phyloP scores from a whole-genome alignment of 2,888 invertebrate genomes.

The Elmis aenea region DNA sequence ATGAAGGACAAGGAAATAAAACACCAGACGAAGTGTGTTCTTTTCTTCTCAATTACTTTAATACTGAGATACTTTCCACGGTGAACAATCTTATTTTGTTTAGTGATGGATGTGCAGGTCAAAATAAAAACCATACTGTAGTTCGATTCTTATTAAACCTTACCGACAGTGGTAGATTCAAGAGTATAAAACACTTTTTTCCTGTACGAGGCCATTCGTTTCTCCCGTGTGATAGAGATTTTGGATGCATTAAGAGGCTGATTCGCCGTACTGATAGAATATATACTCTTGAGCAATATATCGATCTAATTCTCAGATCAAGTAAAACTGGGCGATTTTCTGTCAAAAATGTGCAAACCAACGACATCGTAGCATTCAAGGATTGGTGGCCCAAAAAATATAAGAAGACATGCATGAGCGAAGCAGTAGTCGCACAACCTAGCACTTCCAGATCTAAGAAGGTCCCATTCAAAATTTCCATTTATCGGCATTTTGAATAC shows the following conservation, averaged over 20 bases:
- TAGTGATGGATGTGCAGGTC: slow-evolving; percentile 13
- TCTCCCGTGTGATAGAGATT: slow-evolving; percentile 24
- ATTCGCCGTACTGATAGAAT: slow-evolving; percentile 20
- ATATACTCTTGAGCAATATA: slow-evolving; percentile 24
- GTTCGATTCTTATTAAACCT: slow-evolving; percentile 5
- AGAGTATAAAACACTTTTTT: slow-evolving; percentile 21
- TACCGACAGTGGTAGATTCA: slow-evolving; percentile 9
- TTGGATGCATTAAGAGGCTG: slow-evolving; percentile 19
- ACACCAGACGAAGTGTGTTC: slow-evolving; percentile 21
- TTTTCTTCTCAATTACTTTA: slow-evolving; percentile 12
- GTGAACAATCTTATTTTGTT: slow-evolving; percentile 19
- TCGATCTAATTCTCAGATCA: slow-evolving; percentile 12
- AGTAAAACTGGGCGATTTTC: slow-evolving; percentile 16
- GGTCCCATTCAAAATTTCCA: too few species aligned
- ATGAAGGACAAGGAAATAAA: slow-evolving; percentile 23
- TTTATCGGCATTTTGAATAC: too few species aligned
- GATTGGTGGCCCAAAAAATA: slow-evolving; percentile 7
- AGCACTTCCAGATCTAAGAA: too few species aligned
- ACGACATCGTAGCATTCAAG: slow-evolving; percentile 5
- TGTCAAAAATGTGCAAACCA: slow-evolving; percentile 11
- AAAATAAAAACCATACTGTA: slow-evolving; percentile 16
- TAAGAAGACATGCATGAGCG: too few species aligned
- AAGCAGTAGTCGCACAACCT: too few species aligned
- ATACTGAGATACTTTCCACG: slow-evolving; percentile 4
- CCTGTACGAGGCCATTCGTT: slow-evolving; percentile 20